Conservation (phyloP, 64 coral and sea anemone genomes). For the Pocillopora verrucosa region DNA sequence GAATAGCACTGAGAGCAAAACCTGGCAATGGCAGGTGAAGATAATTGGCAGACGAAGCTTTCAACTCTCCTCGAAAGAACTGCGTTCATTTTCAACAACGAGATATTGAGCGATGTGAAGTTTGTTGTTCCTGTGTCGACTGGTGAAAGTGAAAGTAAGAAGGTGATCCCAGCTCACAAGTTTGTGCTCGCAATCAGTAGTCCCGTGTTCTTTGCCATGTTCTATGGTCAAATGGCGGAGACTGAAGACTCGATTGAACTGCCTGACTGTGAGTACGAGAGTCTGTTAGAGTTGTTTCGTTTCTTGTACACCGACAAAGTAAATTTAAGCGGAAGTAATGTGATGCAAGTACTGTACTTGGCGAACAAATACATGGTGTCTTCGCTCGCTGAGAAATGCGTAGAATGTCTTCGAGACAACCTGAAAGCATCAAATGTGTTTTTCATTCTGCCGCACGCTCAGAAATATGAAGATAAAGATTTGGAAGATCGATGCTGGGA, state of each 20-base stretch:
- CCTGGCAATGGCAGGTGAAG: background rate
- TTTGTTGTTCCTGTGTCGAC: background rate
- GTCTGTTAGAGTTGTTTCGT: too few species aligned
- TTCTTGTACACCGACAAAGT: too few species aligned
- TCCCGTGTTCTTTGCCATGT: constrained; percentile 21
- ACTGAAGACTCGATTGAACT: constrained; percentile 22
- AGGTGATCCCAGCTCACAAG: constrained; percentile 29
- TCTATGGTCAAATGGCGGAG: constrained; percentile 18
- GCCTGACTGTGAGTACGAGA: constrained; percentile 27
- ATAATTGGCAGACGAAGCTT: constrained; percentile 12
- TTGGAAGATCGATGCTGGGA: constrained; percentile 42
- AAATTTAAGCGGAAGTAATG: too few species aligned
- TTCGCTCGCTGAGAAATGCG: background rate
- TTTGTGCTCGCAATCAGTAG: constrained; percentile 19
- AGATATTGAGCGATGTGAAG: constrained; percentile 28
- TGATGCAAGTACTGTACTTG: too few species aligned
- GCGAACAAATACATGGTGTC: constrained; percentile 36
- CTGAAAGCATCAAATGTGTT: constrained; percentile 14
- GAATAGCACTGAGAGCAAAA: too few species aligned
- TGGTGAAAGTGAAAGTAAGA: background rate
- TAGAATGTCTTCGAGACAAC: background rate
- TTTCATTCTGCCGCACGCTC: constrained; percentile 13
- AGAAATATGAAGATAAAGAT: constrained; percentile 42
- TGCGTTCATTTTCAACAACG: background rate
- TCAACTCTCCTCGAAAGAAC: background rate